Evolutionary conservation across 2,888 invertebrate species (phyloP).

Genomic region (Xanthia togata): DNA sequence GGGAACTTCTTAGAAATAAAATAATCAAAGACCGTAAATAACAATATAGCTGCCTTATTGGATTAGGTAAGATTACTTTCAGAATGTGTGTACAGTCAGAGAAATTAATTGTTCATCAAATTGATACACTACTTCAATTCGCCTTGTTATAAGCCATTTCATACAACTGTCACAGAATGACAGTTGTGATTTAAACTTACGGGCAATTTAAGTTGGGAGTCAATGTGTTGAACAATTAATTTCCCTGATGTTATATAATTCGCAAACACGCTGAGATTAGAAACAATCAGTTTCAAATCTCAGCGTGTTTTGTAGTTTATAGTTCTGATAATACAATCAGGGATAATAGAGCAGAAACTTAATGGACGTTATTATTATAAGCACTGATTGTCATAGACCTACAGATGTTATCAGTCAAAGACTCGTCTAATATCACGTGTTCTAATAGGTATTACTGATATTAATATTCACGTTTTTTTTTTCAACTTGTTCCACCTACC

Average conservation of each 20-base stretch:
- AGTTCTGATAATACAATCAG: slow-evolving; percentile 11
- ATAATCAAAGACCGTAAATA: background rate
- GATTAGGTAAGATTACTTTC: background rate
- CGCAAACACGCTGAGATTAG: too few species aligned
- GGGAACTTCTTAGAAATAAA: too few species aligned
- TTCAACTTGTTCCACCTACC: accelerated
- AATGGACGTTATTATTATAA: slow-evolving; percentile 11
- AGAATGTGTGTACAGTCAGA: background rate
- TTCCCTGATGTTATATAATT: background rate
- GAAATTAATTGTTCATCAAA: background rate
- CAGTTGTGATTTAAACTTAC: too few species aligned
- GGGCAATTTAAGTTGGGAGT: background rate
- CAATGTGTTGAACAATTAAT: background rate
- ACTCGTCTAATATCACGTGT: slow-evolving; percentile 1
- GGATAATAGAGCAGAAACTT: slow-evolving; percentile 6
- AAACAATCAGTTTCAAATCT: too few species aligned
- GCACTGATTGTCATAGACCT: slow-evolving; percentile 1
- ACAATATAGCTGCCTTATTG: background rate
- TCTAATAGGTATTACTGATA: background rate
- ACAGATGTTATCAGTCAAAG: slow-evolving; percentile 18
- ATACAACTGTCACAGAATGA: too few species aligned
- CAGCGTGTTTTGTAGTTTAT: too few species aligned
- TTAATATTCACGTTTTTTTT: background rate
- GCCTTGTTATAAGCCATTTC: too few species aligned
- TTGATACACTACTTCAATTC: background rate